These are phyloP conservation scores for Simalia tracyae DNA, from an alignment of 2,797 vertebrate species.

Conservation along the genomic window DNA sequence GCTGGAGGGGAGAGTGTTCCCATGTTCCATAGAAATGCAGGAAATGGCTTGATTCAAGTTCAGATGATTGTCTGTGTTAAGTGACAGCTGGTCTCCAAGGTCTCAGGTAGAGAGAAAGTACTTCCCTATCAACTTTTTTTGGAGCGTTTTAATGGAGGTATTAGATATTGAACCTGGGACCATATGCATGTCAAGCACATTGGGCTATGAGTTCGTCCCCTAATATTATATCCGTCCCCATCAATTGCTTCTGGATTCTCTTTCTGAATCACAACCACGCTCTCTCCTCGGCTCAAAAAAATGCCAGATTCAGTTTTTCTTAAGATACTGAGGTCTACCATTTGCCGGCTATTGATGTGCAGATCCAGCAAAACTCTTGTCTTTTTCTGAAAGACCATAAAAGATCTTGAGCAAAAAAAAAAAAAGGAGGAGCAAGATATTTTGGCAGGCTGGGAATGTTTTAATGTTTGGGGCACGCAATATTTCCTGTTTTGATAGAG, in stretches of 20 bases:
- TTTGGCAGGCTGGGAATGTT: constrained; percentile 46
- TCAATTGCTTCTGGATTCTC: not conserved
- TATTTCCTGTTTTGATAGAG: constrained; percentile 66
- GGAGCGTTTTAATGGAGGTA: too few species aligned
- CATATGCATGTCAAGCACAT: not conserved
- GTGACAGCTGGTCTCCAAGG: too few species aligned
- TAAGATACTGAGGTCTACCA: not conserved
- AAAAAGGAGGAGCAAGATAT: constrained; percentile 14
- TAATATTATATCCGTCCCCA: not conserved
- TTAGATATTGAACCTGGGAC: not conserved
- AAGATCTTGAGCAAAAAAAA: not conserved
- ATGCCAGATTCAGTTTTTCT: not conserved
- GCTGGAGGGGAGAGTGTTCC: too few species aligned
- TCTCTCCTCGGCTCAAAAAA: not conserved
- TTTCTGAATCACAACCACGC: not conserved
- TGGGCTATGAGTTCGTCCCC: not conserved
- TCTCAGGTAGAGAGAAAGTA: too few species aligned
- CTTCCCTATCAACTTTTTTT: too few species aligned
- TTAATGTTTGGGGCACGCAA: constrained; percentile 26
- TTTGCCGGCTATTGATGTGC: not conserved
- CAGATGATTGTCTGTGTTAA: too few species aligned
- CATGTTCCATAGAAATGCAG: too few species aligned
- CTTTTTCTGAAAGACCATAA: too few species aligned
- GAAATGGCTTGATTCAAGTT: too few species aligned
- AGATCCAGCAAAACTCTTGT: not conserved